phyloP scores from a whole-genome alignment of 2,888 invertebrate genomes.

The Ferdinandea cuprea region DNA sequence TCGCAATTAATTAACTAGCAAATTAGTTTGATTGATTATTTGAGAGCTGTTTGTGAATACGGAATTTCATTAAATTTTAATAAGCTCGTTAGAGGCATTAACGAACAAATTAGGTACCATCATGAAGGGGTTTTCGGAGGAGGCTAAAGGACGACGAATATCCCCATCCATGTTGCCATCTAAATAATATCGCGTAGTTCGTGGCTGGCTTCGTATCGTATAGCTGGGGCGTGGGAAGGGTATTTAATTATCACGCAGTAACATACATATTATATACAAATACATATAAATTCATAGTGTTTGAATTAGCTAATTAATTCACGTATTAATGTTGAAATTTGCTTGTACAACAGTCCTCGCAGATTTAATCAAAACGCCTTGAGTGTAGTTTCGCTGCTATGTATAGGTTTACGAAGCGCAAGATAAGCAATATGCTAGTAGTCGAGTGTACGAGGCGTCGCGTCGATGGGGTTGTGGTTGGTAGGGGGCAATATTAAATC shows the following conservation, averaged over 20 bases:
- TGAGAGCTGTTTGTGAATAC: slow-evolving; percentile 74
- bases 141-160: slow-evolving; percentile 25
- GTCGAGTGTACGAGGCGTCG: background rate
- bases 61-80: slow-evolving; percentile 75
- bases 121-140: slow-evolving; percentile 35
- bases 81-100: slow-evolving; percentile 74
- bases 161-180: background rate
- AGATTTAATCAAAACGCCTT: slow-evolving; percentile 69
- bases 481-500: slow-evolving; percentile 50
- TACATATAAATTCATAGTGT: slow-evolving; percentile 66
- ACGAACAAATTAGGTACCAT: slow-evolving; percentile 61
- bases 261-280: too few relatives aligned
- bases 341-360: slow-evolving; percentile 55
- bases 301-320: slow-evolving; percentile 74
- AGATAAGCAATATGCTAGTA: slow-evolving; percentile 37
- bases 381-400: slow-evolving; percentile 50
- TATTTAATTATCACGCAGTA: slow-evolving; percentile 68
- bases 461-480: background rate
- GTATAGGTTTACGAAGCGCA: slow-evolving; percentile 31
- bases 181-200: background rate
- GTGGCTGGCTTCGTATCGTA: background rate
- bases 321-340: slow-evolving; percentile 69
- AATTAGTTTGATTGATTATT: slow-evolving; percentile 75
- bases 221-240: slow-evolving; percentile 33
- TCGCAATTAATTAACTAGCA: slow-evolving; percentile 74